Conservation (phyloP, 2,888 invertebrate species). For the Acrobasis suavella region DNA sequence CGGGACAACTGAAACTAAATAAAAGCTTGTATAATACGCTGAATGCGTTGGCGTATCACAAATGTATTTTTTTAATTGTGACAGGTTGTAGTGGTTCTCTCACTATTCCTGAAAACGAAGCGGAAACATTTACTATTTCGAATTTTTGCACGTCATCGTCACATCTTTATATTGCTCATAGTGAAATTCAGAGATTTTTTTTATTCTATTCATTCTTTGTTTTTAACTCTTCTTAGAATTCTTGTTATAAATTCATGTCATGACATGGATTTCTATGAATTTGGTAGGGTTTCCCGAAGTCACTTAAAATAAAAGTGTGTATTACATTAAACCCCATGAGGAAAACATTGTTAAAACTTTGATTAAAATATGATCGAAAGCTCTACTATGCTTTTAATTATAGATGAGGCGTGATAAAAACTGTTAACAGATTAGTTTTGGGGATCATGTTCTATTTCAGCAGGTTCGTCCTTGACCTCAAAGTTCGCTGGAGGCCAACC, state of each 20-base stretch:
- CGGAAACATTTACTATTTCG: slow-evolving; percentile 45
- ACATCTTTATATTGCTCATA: slow-evolving; percentile 25
- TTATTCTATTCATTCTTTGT: slow-evolving; percentile 21
- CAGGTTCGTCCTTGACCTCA: neutral
- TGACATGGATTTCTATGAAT: slow-evolving; percentile 12
- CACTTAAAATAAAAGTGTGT: neutral
- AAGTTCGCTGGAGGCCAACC: neutral
- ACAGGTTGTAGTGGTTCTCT: slow-evolving; percentile 40
- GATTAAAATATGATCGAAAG: neutral
- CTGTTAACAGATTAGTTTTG: neutral
- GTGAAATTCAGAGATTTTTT: slow-evolving; percentile 2
- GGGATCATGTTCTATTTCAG: neutral
- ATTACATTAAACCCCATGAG: neutral
- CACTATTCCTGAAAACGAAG: slow-evolving; percentile 49
- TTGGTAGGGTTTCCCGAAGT: neutral
- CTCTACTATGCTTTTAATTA: too few relatives aligned
- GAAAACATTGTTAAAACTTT: neutral
- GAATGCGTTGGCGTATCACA: slow-evolving; percentile 37
- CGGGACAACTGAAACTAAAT: too few relatives aligned
- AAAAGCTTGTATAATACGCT: too few relatives aligned
- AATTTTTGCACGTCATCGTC: slow-evolving; percentile 47
- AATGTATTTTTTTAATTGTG: slow-evolving; percentile 54
- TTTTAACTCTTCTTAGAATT: slow-evolving; percentile 4
- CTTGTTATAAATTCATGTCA: slow-evolving; percentile 15
- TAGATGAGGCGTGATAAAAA: neutral